phyloP scores from a whole-genome alignment of 2,888 invertebrate species.

The Drosophila multiciliata region DNA sequence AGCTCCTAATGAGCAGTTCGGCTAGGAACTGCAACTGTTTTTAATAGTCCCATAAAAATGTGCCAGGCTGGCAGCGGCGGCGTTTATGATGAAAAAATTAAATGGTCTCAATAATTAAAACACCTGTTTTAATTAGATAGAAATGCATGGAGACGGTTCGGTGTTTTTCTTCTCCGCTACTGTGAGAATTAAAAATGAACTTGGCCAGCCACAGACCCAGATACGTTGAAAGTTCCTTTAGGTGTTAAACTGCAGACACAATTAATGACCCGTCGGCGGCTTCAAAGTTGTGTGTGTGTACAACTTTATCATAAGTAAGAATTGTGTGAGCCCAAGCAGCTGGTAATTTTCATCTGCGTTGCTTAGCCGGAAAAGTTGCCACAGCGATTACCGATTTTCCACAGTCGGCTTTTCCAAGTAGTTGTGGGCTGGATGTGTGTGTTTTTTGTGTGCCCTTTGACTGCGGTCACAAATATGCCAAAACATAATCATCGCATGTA shows the following conservation, averaged over 20 bases:
- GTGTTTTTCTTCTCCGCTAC: constrained; percentile 11
- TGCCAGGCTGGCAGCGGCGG: constrained; percentile 56
- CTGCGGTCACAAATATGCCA: constrained; percentile 72
- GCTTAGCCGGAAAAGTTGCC: constrained; percentile 42
- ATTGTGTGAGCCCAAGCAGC: constrained; percentile 41
- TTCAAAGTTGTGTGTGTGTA: constrained; percentile 59
- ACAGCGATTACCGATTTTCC: constrained; percentile 44
- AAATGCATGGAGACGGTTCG: constrained; percentile 58
- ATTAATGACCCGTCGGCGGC: constrained; percentile 69
- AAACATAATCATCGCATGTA: constrained; percentile 69
- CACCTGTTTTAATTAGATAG: constrained; percentile 80
- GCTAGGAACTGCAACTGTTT: constrained; percentile 72
- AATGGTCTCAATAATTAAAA: constrained; percentile 77
- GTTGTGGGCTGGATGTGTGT: constrained; percentile 20
- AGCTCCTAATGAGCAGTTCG: constrained; percentile 70
- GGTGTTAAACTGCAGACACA: constrained; percentile 62
- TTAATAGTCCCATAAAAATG: constrained; percentile 72
- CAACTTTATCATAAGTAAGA: constrained; percentile 59
- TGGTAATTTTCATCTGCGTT: constrained; percentile 41
- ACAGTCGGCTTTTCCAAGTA: constrained; percentile 33
- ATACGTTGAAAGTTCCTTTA: constrained; percentile 63
- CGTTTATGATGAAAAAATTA: constrained; percentile 67
- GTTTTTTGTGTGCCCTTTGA: constrained; percentile 35
- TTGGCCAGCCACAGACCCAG: constrained; percentile 36
- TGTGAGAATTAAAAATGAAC: constrained; percentile 52